phyloP scores from a whole-genome alignment of 92 coral and sea anemone genomes.

The Muricea muricata region DNA sequence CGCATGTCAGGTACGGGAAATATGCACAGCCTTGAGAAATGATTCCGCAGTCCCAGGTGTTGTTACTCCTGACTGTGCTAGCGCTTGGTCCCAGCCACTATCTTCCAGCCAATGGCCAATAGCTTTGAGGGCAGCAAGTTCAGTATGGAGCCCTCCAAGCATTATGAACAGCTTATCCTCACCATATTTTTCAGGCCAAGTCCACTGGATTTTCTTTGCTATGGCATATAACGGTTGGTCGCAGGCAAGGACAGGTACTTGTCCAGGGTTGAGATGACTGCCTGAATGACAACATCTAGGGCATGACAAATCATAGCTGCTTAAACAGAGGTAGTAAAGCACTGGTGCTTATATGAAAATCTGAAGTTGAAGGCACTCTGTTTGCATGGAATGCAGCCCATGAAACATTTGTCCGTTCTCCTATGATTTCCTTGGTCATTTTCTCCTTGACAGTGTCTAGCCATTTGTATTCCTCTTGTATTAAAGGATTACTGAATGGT shows the following conservation, averaged over 20 bases:
- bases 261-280: neutral
- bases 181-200: neutral
- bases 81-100: slow-evolving; percentile 6
- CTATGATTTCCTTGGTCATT: neutral
- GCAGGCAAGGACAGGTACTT: neutral
- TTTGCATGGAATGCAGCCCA: neutral
- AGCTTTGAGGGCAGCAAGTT: neutral
- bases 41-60: slow-evolving; percentile 6
- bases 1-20: neutral
- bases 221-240: slow-evolving; percentile 22
- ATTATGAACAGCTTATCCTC: neutral
- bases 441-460: neutral
- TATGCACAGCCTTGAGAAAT: neutral
- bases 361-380: neutral
- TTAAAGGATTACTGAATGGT: too few species aligned
- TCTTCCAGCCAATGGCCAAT: slow-evolving; percentile 27
- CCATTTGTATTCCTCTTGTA: neutral
- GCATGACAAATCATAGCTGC: neutral
- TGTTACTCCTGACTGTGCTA: neutral
- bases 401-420: neutral
- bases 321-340: neutral
- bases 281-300: neutral
- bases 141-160: neutral
- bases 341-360: too few species aligned
- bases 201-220: slow-evolving; percentile 4